Evolutionary conservation across 2,113 vertebrate species (phyloP).

Genomic region (Suricata suricatta): DNA sequence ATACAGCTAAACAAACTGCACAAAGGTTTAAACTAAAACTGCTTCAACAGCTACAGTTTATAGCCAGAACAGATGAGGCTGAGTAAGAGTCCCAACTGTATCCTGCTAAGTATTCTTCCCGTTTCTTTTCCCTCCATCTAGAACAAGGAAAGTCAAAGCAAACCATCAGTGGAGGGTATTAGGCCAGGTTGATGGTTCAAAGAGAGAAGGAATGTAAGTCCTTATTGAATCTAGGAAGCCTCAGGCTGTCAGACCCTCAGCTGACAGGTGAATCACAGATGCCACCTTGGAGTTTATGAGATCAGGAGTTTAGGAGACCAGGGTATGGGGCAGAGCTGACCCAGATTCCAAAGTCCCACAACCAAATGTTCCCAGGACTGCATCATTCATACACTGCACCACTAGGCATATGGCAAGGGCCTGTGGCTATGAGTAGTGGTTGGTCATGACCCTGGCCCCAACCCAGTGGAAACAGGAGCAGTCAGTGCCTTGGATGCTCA

Average conservation of each 20-base stretch:
- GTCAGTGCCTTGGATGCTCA: background rate
- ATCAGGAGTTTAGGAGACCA: background rate
- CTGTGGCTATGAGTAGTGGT: background rate
- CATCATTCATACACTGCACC: background rate
- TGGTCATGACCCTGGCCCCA: accelerated
- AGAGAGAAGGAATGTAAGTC: background rate
- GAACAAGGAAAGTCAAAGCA: background rate
- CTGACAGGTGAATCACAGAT: background rate
- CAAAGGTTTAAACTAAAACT: background rate
- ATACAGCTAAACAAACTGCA: background rate
- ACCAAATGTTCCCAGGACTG: too few relatives aligned
- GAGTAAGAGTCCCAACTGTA: background rate
- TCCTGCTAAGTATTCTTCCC: background rate
- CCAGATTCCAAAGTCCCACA: background rate
- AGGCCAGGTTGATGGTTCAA: background rate
- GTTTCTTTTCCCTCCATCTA: background rate
- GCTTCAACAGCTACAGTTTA: background rate
- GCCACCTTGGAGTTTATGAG: too few relatives aligned
- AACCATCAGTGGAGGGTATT: background rate
- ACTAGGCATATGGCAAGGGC: background rate
- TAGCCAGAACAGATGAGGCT: background rate
- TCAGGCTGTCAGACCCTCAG: background rate
- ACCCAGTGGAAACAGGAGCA: accelerated
- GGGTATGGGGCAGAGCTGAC: background rate
- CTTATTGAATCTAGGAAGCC: background rate